Percentiles rank a stretch among this genome's conserved stretches.
These are phyloP conservation scores for Columbina picui DNA, from an alignment of 2,113 vertebrate species.

Conservation along the genomic window DNA sequence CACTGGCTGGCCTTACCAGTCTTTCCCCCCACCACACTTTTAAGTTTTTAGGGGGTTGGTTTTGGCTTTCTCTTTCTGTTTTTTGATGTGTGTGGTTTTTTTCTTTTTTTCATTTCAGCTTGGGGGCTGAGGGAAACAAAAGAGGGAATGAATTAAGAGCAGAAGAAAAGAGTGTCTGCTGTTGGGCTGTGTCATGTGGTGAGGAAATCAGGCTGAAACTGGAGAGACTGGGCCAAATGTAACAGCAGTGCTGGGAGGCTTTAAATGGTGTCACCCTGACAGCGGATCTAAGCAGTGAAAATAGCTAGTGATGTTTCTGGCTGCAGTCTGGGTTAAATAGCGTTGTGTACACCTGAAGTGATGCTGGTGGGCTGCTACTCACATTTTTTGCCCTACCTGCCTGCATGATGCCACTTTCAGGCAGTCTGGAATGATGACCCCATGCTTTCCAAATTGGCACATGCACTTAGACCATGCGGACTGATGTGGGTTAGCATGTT, in stretches of 20 bases:
- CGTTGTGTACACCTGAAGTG: not conserved
- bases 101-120: not conserved
- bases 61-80: too few relatives aligned
- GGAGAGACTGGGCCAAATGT: constrained; percentile 23
- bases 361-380: not conserved
- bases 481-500: not conserved
- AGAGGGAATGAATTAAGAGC: constrained; percentile 22
- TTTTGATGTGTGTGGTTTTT: too few relatives aligned
- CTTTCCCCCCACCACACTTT: not conserved
- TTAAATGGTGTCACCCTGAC: not conserved
- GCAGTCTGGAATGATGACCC: not conserved
- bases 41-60: not conserved
- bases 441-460: not conserved
- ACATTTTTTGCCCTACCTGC: not conserved
- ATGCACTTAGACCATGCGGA: accelerated
- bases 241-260: not conserved
- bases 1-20: not conserved
- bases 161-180: constrained; percentile 13
- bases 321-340: not conserved
- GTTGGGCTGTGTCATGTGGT: not conserved
- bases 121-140: constrained; percentile 26
- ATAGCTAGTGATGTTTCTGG: not conserved
- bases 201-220: constrained; percentile 57
- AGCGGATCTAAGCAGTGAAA: not conserved
- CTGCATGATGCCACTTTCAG: not conserved